phyloP scores from a whole-genome alignment of 2,797 vertebrate genomes.

The Coranthus polyacanthus region DNA sequence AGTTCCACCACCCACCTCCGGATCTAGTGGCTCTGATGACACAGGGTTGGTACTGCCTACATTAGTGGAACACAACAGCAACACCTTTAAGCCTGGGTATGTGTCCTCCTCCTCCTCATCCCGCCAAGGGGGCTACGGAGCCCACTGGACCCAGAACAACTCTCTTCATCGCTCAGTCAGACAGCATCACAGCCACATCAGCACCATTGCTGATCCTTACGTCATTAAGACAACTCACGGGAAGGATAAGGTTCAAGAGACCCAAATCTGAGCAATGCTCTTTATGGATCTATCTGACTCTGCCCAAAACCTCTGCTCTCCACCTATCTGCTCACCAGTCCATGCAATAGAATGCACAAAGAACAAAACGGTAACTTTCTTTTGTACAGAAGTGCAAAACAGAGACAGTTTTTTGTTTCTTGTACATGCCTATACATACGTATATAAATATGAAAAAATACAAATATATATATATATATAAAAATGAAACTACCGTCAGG shows the following conservation, averaged over 20 bases:
- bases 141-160: conserved; percentile 97
- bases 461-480: conserved; percentile 67
- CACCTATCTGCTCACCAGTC: conserved; percentile 76
- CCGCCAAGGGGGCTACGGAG: conserved; percentile 89
- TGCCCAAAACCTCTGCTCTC: conserved; percentile 61
- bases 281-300: conserved; percentile 73
- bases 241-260: conserved; percentile 99
- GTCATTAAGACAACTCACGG: conserved; percentile 93
- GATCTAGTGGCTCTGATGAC: conserved; percentile 89
- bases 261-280: conserved; percentile 91
- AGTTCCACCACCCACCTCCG: conserved; percentile 83
- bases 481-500: conserved; percentile 87
- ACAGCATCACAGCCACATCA: conserved; percentile 88
- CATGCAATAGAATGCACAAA: conserved; percentile 98
- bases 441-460: conserved; percentile 83
- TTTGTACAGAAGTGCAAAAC: conserved; percentile 95
- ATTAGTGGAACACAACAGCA: conserved; percentile 95
- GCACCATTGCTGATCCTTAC: conserved; percentile 91
- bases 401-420: conserved; percentile 92
- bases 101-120: conserved; percentile 78
- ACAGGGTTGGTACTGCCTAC: conserved; percentile 90
- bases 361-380: conserved; percentile 88
- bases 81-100: conserved; percentile 89
- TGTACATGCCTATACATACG: conserved; percentile 97
- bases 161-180: conserved; percentile 92